These are phyloP conservation scores for Heliconius hewitsoni DNA, from an alignment of 1,140 invertebrate genomes.

Conservation along the genomic window DNA sequence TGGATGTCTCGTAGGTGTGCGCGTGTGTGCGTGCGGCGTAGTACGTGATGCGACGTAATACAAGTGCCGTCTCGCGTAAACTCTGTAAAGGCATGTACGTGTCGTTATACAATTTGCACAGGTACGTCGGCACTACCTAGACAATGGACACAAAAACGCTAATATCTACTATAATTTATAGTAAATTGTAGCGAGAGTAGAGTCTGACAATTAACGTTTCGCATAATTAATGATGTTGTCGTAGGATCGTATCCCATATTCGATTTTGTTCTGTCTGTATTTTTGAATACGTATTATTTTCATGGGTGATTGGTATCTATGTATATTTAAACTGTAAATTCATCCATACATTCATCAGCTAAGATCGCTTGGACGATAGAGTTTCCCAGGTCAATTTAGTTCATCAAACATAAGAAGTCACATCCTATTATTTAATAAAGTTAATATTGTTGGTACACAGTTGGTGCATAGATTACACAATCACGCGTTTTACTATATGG, in stretches of 20 bases:
- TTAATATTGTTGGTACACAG: not conserved
- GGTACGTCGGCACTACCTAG: constrained; percentile 19
- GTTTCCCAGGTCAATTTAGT: constrained; percentile 8
- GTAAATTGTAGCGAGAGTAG: not conserved
- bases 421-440: constrained; percentile 9
- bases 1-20: constrained; percentile 73
- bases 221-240: not conserved
- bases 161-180: constrained; percentile 9
- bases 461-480: not conserved
- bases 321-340: no score
- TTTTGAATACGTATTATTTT: not conserved
- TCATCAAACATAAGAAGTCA: constrained; percentile 4
- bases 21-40: constrained; percentile 70
- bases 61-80: constrained; percentile 75
- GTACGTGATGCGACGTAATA: constrained; percentile 72
- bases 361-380: not conserved
- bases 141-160: constrained; percentile 23
- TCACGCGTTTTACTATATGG: not conserved
- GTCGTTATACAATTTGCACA: constrained; percentile 32
- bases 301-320: not conserved
- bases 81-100: constrained; percentile 53
- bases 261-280: not conserved
- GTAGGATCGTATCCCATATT: not conserved
- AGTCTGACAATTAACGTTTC: not conserved
- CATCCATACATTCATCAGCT: no score